Percentiles rank a stretch among this genome's conserved stretches.
Evolutionary conservation across 2,797 vertebrate species (phyloP).

Genomic region (Lepilemur septentrionalis): DNA sequence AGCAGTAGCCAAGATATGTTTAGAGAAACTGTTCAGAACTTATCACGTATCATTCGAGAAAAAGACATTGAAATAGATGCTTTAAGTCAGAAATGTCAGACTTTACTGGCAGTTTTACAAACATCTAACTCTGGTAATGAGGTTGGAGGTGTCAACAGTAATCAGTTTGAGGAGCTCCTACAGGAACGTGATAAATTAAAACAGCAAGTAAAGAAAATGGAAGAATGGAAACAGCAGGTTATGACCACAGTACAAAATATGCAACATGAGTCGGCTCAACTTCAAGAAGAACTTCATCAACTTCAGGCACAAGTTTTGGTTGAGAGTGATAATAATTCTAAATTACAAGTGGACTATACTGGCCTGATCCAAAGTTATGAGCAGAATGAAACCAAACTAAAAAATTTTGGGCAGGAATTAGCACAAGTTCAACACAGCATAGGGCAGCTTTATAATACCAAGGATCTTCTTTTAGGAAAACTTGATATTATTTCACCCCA

Average conservation of each 20-base stretch:
- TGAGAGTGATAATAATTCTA: slow-evolving; percentile 93
- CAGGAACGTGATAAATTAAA: slow-evolving; percentile 95
- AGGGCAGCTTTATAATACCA: slow-evolving; percentile 93
- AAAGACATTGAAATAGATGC: slow-evolving; percentile 99
- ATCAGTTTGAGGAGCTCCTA: slow-evolving; percentile 97
- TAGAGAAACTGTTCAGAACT: slow-evolving; percentile 97
- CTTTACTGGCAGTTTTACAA: slow-evolving; percentile 94
- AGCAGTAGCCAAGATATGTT: slow-evolving; percentile 97
- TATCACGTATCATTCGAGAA: slow-evolving; percentile 97
- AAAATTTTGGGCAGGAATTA: slow-evolving; percentile 92
- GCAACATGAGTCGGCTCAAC: slow-evolving; percentile 96
- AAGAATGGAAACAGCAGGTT: slow-evolving; percentile 99
- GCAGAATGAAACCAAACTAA: slow-evolving; percentile 93
- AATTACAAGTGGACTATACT: slow-evolving; percentile 92
- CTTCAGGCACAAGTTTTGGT: slow-evolving; percentile 93
- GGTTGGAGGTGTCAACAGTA: slow-evolving; percentile 92
- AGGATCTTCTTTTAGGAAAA: slow-evolving; percentile 93
- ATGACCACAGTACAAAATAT: slow-evolving; percentile 98
- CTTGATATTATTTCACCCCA: slow-evolving; percentile 88
- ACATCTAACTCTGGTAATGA: slow-evolving; percentile 82
- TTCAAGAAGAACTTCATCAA: slow-evolving; percentile 94
- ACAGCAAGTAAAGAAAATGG: slow-evolving; percentile 99
- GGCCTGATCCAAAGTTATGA: slow-evolving; percentile 96
- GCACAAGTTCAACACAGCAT: slow-evolving; percentile 95
- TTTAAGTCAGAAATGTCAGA: slow-evolving; percentile 97